Conservation (phyloP, 2,888 invertebrate species). For the Scaptodrosophila latifasciaeformis region DNA sequence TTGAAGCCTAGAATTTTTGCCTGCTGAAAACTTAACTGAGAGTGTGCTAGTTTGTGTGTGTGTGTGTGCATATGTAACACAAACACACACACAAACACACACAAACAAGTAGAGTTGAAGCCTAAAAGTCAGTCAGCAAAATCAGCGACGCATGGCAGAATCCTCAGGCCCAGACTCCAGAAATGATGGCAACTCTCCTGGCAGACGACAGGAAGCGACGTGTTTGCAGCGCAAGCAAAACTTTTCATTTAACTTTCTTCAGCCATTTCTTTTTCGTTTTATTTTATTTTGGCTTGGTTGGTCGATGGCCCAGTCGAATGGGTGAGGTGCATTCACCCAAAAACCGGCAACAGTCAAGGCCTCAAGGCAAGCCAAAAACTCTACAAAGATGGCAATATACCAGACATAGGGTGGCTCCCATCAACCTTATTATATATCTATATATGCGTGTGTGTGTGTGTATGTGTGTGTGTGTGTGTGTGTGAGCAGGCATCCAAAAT, state of each 20-base stretch:
- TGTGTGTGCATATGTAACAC: slow-evolving; percentile 11
- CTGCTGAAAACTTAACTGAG: slow-evolving; percentile 48
- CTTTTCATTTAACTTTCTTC: slow-evolving; percentile 69
- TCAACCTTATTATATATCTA: too few species aligned
- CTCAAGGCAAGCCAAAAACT: slow-evolving; percentile 18
- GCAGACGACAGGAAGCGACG: slow-evolving; percentile 67
- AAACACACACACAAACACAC: too few species aligned
- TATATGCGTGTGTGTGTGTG: too few species aligned
- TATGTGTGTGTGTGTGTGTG: slow-evolving; percentile 55
- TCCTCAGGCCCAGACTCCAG: slow-evolving; percentile 14
- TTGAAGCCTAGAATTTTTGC: slow-evolving; percentile 16
- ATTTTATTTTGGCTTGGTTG: too few species aligned
- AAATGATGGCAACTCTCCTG: not conserved
- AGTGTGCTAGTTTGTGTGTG: not conserved
- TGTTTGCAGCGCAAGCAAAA: slow-evolving; percentile 69
- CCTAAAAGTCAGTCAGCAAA: slow-evolving; percentile 66
- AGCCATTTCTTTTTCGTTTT: slow-evolving; percentile 26
- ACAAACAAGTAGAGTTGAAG: slow-evolving; percentile 56
- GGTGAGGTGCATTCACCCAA: slow-evolving; percentile 15
- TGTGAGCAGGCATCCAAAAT: slow-evolving; percentile 69
- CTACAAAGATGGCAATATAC: slow-evolving; percentile 69
- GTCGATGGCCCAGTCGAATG: too few species aligned
- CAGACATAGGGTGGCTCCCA: too few species aligned
- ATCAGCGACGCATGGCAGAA: slow-evolving; percentile 62
- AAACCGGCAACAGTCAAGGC: not conserved